Conservation (phyloP, 92 coral and sea anemone species). For the Phenganax subtilis region DNA sequence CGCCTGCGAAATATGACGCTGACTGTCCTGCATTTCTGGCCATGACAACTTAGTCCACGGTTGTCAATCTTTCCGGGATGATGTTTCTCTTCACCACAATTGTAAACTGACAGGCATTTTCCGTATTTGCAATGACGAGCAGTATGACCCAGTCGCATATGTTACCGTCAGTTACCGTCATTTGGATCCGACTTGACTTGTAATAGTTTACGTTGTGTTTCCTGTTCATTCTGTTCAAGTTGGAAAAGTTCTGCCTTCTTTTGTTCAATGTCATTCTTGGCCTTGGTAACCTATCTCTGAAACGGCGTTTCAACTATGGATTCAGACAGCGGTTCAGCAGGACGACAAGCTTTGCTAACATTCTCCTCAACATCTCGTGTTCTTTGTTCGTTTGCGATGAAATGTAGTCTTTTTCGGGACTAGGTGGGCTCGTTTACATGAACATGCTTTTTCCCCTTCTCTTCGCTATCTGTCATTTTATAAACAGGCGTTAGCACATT, state of each 20-base stretch:
- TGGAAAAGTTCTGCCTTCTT: constrained; percentile 39
- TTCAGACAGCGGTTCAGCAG: no score
- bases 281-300: constrained; percentile 40
- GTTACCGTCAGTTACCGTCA: constrained; percentile 52
- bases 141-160: constrained; percentile 53
- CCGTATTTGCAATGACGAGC: constrained; percentile 43
- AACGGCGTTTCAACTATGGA: constrained; percentile 27
- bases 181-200: constrained; percentile 46
- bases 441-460: no score
- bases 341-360: no score
- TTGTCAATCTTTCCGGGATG: constrained; percentile 44
- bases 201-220: constrained; percentile 1
- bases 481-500: no score
- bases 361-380: no score
- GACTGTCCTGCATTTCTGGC: constrained; percentile 6
- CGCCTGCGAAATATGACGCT: background rate
- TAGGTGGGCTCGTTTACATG: no score
- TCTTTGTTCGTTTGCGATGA: no score
- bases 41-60: constrained; percentile 33
- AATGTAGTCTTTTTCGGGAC: no score
- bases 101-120: constrained; percentile 41
- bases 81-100: constrained; percentile 49
- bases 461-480: no score
- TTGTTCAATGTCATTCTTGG: constrained; percentile 27
- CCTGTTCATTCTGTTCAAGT: constrained; percentile 34